A percentile compares a stretch with the other conserved stretches of the same genome.
Conservation (phyloP, 2,113 vertebrate genomes). For the Syngnathoides biaculeatus region DNA sequence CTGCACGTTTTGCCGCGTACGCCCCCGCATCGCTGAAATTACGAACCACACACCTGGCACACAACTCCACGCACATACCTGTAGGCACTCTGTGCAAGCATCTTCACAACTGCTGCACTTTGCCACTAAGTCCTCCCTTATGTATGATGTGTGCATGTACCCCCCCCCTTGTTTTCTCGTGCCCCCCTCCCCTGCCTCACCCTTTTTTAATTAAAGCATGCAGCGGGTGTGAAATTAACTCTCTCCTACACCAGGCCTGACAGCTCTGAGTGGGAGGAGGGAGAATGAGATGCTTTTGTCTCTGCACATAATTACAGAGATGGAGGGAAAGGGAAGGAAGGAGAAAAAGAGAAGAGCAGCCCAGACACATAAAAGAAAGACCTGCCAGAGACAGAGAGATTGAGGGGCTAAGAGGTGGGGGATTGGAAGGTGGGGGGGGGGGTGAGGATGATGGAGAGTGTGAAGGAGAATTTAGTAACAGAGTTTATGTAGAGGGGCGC, state of each 20-base stretch:
- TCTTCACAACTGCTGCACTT: slow-evolving; percentile 15
- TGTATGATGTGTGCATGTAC: slow-evolving; percentile 51
- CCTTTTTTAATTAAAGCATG: slow-evolving; percentile 79
- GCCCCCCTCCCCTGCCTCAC: slow-evolving; percentile 24
- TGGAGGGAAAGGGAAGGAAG: slow-evolving; percentile 52
- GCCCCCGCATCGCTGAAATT: slow-evolving; percentile 33
- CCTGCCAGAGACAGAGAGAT: slow-evolving; percentile 20
- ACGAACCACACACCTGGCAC: slow-evolving; percentile 30
- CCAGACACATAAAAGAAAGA: slow-evolving; percentile 43
- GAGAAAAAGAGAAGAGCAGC: slow-evolving; percentile 35
- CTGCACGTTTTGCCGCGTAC: slow-evolving; percentile 12
- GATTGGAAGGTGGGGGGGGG: not conserved
- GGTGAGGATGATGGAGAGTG: not conserved
- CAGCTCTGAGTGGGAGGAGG: slow-evolving; percentile 75
- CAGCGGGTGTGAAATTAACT: slow-evolving; percentile 82
- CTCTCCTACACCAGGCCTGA: slow-evolving; percentile 76
- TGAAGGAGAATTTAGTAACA: slow-evolving; percentile 2
- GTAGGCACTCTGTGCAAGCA: slow-evolving; percentile 26
- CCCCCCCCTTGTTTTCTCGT: slow-evolving; percentile 47
- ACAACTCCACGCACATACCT: slow-evolving; percentile 21
- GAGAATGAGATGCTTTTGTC: slow-evolving; percentile 75
- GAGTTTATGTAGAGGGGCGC: slow-evolving; percentile 21
- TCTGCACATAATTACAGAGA: slow-evolving; percentile 73
- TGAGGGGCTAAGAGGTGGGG: slow-evolving; percentile 8
- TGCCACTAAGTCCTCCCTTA: slow-evolving; percentile 39